phyloP scores from a whole-genome alignment of 2,797 vertebrate species.

The Varecia variegata region DNA sequence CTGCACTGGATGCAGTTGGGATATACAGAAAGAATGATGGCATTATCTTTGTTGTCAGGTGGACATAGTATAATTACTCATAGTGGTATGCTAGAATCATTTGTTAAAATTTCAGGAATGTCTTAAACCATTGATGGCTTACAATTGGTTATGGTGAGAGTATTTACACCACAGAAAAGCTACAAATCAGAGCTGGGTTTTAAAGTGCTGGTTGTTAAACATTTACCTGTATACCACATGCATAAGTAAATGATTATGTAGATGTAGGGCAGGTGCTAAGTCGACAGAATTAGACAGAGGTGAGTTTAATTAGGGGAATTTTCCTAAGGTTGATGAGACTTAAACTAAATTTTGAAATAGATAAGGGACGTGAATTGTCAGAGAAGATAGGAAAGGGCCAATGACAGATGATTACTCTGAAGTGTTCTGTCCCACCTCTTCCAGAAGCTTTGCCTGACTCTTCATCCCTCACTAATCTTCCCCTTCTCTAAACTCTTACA shows the following conservation, averaged over 20 bases:
- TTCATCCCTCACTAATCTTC: background rate
- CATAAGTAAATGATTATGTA: conserved; percentile 26
- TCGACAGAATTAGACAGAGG: background rate
- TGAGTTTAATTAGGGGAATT: conserved; percentile 5
- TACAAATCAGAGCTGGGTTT: background rate
- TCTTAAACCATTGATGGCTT: background rate
- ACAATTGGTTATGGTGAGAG: background rate
- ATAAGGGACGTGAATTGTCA: background rate
- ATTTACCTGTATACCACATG: background rate
- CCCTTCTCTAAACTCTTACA: conserved; percentile 15
- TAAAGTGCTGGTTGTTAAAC: conserved; percentile 21
- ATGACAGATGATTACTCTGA: background rate
- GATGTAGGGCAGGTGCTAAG: background rate
- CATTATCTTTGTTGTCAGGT: background rate
- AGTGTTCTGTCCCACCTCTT: background rate
- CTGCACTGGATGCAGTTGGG: background rate
- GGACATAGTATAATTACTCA: background rate
- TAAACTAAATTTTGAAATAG: conserved; percentile 31
- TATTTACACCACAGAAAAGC: conserved; percentile 16
- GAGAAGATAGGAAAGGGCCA: background rate
- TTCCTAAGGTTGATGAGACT: background rate
- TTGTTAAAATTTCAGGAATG: conserved; percentile 29
- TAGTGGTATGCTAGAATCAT: background rate
- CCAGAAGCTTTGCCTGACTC: background rate
- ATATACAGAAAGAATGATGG: background rate